Evolutionary conservation across 2,888 invertebrate genomes (phyloP).

Genomic region (Lepidonotus clava): DNA sequence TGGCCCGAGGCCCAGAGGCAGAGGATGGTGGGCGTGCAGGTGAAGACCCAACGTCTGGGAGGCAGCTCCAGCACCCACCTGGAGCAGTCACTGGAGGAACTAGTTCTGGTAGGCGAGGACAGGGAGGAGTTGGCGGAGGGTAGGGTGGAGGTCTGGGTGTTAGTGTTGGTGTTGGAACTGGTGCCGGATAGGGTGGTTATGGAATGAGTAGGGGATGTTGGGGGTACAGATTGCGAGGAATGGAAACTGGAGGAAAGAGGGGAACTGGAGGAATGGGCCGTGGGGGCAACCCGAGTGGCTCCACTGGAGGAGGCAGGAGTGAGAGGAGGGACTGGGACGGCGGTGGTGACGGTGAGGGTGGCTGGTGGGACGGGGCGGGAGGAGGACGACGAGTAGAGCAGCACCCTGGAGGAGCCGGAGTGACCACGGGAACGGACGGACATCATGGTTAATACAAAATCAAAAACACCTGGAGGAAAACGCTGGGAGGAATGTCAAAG

Average conservation of each 20-base stretch:
- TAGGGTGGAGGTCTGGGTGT: background rate
- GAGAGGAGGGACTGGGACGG: background rate
- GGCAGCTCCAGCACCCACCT: constrained; percentile 7
- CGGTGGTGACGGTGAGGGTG: background rate
- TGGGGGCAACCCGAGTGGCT: background rate
- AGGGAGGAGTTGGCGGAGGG: background rate
- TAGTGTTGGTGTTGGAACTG: background rate
- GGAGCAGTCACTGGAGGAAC: background rate
- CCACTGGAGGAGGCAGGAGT: background rate
- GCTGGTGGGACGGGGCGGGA: background rate
- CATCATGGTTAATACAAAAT: too few species aligned
- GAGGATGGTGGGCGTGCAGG: background rate
- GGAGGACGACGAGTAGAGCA: background rate
- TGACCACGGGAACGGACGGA: background rate
- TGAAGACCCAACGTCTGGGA: background rate
- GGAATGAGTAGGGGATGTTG: background rate
- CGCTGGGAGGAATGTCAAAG: too few species aligned
- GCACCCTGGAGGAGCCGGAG: background rate
- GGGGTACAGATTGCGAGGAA: background rate
- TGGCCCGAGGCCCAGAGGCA: constrained; percentile 14
- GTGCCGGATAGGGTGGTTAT: background rate
- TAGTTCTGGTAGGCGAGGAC: background rate
- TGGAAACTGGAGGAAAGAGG: background rate
- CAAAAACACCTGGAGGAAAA: too few species aligned
- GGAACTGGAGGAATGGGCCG: background rate